Conservation (phyloP, 2,888 invertebrate genomes). For the Lithophane leautieri region DNA sequence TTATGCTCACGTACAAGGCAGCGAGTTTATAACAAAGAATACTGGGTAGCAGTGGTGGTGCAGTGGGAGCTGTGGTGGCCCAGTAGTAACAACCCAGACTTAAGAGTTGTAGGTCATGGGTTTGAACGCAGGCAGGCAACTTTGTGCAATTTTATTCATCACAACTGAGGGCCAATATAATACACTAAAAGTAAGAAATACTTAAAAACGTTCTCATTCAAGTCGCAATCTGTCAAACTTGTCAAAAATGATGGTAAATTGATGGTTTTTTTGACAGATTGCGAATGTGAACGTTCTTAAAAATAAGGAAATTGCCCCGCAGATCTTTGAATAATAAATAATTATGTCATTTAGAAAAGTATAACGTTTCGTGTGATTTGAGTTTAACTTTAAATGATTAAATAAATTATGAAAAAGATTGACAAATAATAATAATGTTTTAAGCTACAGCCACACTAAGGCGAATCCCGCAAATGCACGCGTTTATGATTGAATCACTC, state of each 20-base stretch:
- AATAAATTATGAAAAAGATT: neutral
- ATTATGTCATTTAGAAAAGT: neutral
- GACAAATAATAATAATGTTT: neutral
- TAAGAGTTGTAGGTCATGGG: neutral
- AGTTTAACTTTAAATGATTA: neutral
- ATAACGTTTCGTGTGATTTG: neutral
- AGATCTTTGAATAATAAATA: too few relatives aligned
- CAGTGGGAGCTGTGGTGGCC: neutral
- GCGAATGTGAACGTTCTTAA: too few relatives aligned
- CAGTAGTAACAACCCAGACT: neutral
- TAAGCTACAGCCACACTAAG: neutral
- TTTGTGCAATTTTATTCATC: neutral
- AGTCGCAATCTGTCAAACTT: too few relatives aligned
- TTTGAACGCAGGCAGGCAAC: neutral
- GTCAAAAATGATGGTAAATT: too few relatives aligned
- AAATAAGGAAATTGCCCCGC: too few relatives aligned
- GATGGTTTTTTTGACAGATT: too few relatives aligned
- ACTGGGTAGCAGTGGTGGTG: neutral
- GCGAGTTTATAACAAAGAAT: neutral
- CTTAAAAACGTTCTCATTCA: too few relatives aligned
- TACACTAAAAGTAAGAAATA: too few relatives aligned
- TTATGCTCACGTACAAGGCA: neutral
- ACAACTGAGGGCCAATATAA: too few relatives aligned
- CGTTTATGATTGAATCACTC: neutral
- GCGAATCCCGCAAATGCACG: neutral